phyloP scores from a whole-genome alignment of 2,113 vertebrate genomes.

The Fukomys damarensis region DNA sequence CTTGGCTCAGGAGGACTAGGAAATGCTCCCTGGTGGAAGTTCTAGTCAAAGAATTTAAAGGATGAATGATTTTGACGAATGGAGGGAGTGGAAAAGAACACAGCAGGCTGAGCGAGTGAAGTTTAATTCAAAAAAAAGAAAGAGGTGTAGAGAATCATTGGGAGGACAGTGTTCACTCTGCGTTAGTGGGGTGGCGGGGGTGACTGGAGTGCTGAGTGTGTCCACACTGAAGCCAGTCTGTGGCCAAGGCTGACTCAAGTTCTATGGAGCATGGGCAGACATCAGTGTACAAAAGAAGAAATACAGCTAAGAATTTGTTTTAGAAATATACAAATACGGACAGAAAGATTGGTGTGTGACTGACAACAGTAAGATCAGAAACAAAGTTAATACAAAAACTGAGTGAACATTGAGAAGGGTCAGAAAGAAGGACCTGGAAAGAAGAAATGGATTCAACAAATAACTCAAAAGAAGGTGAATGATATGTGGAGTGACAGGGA shows the following conservation, averaged over 20 bases:
- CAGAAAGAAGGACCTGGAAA: slow-evolving; percentile 13
- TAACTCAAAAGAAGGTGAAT: not conserved
- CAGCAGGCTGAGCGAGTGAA: not conserved
- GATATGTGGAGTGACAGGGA: not conserved
- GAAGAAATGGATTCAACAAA: not conserved
- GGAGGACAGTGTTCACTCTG: not conserved
- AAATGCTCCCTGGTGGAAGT: not conserved
- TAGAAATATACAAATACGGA: not conserved
- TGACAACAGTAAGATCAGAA: not conserved
- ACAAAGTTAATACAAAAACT: not conserved
- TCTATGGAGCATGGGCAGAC: not conserved
- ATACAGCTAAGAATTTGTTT: not conserved
- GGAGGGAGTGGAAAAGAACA: not conserved
- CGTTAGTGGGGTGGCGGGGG: no score
- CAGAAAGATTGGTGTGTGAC: not conserved
- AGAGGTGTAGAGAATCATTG: not conserved
- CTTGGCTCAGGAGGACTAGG: not conserved
- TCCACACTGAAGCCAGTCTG: not conserved
- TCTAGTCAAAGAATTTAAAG: slow-evolving; percentile 11
- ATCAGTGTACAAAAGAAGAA: not conserved
- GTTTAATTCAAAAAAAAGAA: not conserved
- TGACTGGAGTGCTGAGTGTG: no score
- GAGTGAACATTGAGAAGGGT: not conserved
- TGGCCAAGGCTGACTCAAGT: not conserved
- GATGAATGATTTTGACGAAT: slow-evolving; percentile 16